A percentile compares a stretch with the other conserved stretches of the same genome.
Evolutionary conservation across 2,888 invertebrate species (phyloP).

Genomic region (Agrenia bidenticulata): DNA sequence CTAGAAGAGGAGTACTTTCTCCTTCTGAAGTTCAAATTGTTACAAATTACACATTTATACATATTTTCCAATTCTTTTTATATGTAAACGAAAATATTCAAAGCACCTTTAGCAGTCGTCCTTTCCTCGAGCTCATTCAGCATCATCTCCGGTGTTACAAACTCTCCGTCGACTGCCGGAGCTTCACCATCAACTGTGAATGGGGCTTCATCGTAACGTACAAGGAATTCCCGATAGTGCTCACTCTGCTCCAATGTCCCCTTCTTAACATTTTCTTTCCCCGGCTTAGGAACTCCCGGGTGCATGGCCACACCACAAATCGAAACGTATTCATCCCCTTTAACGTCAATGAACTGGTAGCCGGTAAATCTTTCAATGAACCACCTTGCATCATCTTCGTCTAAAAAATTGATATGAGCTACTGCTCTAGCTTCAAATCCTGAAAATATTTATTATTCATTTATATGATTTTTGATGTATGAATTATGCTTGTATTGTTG

Average conservation of each 20-base stretch:
- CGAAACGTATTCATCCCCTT: not conserved
- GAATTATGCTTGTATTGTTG: not conserved
- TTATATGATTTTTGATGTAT: no score
- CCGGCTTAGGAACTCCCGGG: not conserved
- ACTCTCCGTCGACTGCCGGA: not conserved
- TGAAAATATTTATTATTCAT: not conserved
- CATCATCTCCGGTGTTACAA: slow-evolving; percentile 11
- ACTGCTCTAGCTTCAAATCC: slow-evolving; percentile 1
- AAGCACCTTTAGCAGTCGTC: not conserved
- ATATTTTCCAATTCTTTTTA: no score
- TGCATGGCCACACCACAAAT: not conserved
- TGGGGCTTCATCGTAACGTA: not conserved
- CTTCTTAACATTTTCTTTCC: not conserved
- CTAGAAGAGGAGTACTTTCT: no score
- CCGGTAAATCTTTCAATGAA: slow-evolving; percentile 12
- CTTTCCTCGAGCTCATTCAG: slow-evolving; percentile 6
- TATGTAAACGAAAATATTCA: no score
- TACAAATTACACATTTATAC: no score
- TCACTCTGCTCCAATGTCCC: slow-evolving; percentile 8
- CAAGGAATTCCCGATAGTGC: slow-evolving; percentile 2
- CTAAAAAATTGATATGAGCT: slow-evolving; percentile 13
- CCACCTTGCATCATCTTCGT: slow-evolving; percentile 7
- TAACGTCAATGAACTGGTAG: not conserved
- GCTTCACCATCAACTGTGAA: not conserved
- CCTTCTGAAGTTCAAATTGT: no score